Base-by-base conservation (phyloP, 2,113 vertebrate species). In the Lota lota region DNA sequence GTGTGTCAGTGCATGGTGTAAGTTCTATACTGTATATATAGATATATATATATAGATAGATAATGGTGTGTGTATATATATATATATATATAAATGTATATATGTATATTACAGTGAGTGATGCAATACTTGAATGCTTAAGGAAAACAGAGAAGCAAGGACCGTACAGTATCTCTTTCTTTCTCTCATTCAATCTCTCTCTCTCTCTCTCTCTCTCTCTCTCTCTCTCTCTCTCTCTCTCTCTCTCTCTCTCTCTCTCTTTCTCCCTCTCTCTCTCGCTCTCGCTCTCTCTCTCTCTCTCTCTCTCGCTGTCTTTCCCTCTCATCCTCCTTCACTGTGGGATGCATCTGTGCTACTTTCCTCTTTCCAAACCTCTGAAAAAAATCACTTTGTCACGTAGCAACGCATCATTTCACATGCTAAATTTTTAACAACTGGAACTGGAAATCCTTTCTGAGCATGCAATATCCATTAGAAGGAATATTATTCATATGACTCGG, bases 311-410 rank as follows among this genome's bases (percentile, higher is more conserved):
- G 16, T 61, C 68, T 51, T 61, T 36, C 22, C 33, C 28, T 67
- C 40, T 81, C 33, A 6, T 61, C 61, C 75, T 63, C 70, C 62
- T 57, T 16, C 24, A 81, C 73, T 77, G 81, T 78, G 80, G 83
- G 40, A 47, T 87, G 86, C 85, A 88, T 87, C 89, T 83, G 74
- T 54, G 22, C 83, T 74, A 47, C 40, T 47, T 47, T 47, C 58
- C 86, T 85, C 85, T 89, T 73, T 59, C 80, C 77, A 82, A 86
- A 15, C 59, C 77, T 81, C 85, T 22, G 65, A 88, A 85, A 91
- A 91, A 91, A 91, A 88, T 91, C 90, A 92, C 90, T 93, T 93
- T 91, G 91, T 91, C 90, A 90, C 88, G 89, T 85, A 86, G 83
- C 73, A 78, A 90, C 80, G 91, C 90, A 90, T 90, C 90, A 90